Percentiles rank a stretch among this genome's conserved stretches.
Evolutionary conservation across 2,113 vertebrate species (phyloP).

Genomic region (Elephantulus edwardii): DNA sequence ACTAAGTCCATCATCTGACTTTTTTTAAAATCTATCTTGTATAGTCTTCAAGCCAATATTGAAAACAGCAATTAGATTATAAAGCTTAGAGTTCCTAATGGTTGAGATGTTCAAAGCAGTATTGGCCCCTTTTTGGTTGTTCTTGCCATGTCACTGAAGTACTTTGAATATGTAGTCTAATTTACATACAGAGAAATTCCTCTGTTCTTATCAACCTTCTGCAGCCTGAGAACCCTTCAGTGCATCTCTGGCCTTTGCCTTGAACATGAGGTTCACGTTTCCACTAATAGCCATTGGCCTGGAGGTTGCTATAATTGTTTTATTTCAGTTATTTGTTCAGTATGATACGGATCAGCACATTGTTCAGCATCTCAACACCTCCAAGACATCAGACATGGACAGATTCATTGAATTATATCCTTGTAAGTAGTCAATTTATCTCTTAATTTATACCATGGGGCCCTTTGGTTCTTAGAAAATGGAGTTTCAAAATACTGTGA

Average conservation of each 20-base stretch:
- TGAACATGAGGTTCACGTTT: constrained; percentile 94
- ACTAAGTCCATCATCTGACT: background rate
- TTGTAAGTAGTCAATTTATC: constrained; percentile 87
- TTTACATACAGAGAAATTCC: constrained; percentile 74
- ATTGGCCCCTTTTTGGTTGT: constrained; percentile 41
- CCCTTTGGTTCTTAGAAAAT: background rate
- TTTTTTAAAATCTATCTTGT: background rate
- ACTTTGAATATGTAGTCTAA: constrained; percentile 66
- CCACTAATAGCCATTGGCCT: constrained; percentile 88
- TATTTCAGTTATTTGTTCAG: constrained; percentile 89
- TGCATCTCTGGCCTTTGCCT: constrained; percentile 85
- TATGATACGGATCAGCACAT: constrained; percentile 79
- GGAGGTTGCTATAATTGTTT: constrained; percentile 88
- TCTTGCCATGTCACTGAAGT: constrained; percentile 83
- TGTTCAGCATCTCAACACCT: fast-evolving
- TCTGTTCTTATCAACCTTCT: constrained; percentile 81
- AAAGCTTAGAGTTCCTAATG: constrained; percentile 65
- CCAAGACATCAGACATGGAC: background rate
- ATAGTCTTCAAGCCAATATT: background rate
- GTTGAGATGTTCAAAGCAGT: constrained; percentile 71
- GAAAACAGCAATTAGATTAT: background rate
- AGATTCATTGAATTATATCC: constrained; percentile 81
- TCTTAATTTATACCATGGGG: background rate
- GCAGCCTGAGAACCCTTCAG: constrained; percentile 73
- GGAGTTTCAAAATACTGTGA: background rate